phyloP scores from a whole-genome alignment of 2,888 invertebrate genomes.

The Megastigmus dorsalis region DNA sequence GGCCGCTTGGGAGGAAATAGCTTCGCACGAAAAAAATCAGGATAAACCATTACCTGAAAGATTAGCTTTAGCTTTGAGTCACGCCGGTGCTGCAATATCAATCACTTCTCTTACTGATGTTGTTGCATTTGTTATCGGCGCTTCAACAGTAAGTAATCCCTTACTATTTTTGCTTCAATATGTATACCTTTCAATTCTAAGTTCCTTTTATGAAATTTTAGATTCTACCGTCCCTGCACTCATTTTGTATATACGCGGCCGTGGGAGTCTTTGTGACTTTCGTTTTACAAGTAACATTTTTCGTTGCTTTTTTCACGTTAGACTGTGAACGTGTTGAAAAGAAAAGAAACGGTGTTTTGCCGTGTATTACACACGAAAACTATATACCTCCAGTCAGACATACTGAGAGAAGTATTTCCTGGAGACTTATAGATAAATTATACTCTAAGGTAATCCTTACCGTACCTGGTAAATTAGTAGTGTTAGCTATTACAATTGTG shows the following conservation, averaged over 20 bases:
- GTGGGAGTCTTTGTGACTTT: conserved; percentile 85
- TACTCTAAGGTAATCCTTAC: conserved; percentile 82
- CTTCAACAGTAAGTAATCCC: conserved; percentile 81
- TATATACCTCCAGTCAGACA: conserved; percentile 77
- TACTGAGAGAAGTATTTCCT: conserved; percentile 76
- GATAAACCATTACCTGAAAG: conserved; percentile 79
- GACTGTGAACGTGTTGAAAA: conserved; percentile 81
- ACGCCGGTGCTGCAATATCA: conserved; percentile 89
- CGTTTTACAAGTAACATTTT: conserved; percentile 86
- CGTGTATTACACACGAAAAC: conserved; percentile 80
- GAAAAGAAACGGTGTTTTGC: conserved; percentile 81
- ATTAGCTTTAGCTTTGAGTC: conserved; percentile 83
- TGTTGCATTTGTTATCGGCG: conserved; percentile 86
- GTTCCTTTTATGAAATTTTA: conserved; percentile 71
- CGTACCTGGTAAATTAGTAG: conserved; percentile 79
- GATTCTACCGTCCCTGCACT: conserved; percentile 87
- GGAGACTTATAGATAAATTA: conserved; percentile 77
- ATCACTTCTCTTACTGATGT: conserved; percentile 90
- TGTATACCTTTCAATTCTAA: too few species aligned
- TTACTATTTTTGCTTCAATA: too few species aligned
- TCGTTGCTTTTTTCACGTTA: conserved; percentile 84
- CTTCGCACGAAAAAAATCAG: conserved; percentile 76
- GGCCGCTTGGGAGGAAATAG: conserved; percentile 83
- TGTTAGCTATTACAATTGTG: conserved; percentile 78
- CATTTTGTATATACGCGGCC: conserved; percentile 89